Base-by-base conservation (phyloP, 1,140 invertebrate species). In the Drosophila oshimai region DNA sequence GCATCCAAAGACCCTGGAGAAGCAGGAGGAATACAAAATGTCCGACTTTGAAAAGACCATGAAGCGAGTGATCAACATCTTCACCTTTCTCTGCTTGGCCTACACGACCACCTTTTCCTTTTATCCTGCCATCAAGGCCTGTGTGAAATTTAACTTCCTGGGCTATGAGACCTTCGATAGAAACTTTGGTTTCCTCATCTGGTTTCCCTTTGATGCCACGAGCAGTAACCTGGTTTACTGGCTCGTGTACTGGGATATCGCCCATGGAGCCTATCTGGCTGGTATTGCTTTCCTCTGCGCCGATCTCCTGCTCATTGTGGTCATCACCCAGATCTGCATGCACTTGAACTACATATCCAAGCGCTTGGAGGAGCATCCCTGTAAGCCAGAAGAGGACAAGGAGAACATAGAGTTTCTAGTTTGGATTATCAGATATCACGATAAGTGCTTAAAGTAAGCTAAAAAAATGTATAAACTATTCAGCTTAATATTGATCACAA, bases 301-400 rank as follows among this genome's bases (percentile, higher is more conserved):
- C 0, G 89, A 90, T 55, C 33, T 90, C 0, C 20, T 90, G 9
- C 53, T 90, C 2, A 68, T 90, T n/a, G 76, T 89, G 7, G 74
- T 89, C 18, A 84, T 90, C 12, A 90, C 89, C 0, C 89, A 90
- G 46, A 62, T 90, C 5, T 90, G 84, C 37, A 90, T 90, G 89
- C 89, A 90, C 47, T 90, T 90, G 10, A 62, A 74, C 20, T 83
- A 83, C 9, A 83, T 90, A 6, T 65, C 89, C 0, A 54, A 28
- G 10, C 31, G 75, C 0, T 49, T 90, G 9, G 80, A 83, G 24
- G 10, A 60, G 3, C 62, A 89, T 71, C 74, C 68, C 0, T 84
- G 83, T 17, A 17, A 34, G 0, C 9, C 12, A 0, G 60, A 29
- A 0, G 7, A 31, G 4, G 69, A 75, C 4, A 45, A 13, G 3